Percentiles rank a stretch among this genome's conserved stretches.
phyloP scores from a whole-genome alignment of 1,140 invertebrate species.

The Charaxes varanes region DNA sequence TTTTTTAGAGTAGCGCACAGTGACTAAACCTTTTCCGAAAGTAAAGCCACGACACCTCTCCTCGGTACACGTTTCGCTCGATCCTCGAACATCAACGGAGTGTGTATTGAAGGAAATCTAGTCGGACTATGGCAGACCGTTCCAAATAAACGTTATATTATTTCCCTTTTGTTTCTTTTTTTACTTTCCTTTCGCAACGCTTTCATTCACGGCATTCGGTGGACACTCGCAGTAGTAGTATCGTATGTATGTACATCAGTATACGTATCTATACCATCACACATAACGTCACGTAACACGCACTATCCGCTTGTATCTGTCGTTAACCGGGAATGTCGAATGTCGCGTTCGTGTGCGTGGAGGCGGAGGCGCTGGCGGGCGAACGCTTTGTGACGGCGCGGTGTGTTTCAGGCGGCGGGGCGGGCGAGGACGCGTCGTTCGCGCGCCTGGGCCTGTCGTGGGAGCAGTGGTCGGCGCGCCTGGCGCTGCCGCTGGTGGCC shows the following conservation, averaged over 20 bases:
- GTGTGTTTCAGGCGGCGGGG: constrained; percentile 21
- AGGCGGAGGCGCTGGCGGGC: constrained; percentile 11
- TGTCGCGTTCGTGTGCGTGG: constrained; percentile 24
- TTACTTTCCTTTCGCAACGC: constrained; percentile 58
- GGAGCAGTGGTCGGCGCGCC: constrained; percentile 77
- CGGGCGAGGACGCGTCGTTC: constrained; percentile 79
- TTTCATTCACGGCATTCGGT: constrained; percentile 69
- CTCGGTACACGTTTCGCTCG: constrained; percentile 24
- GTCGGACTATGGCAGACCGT: constrained; percentile 14
- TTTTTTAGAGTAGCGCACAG: constrained; percentile 41
- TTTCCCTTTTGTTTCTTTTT: constrained; percentile 59
- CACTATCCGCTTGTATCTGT: constrained; percentile 42
- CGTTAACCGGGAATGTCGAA: constrained; percentile 47
- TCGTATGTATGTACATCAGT: constrained; percentile 35
- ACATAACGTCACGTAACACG: constrained; percentile 38
- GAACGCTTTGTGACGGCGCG: constrained; percentile 15
- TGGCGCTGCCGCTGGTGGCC: constrained; percentile 74
- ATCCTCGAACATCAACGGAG: constrained; percentile 15
- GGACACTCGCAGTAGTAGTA: constrained; percentile 61
- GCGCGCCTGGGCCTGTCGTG: constrained; percentile 78
- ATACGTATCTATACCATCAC: constrained; percentile 25
- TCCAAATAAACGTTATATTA: constrained; percentile 59
- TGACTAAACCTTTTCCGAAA: constrained; percentile 41
- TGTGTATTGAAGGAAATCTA: constrained; percentile 10
- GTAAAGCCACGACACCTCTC: constrained; percentile 31